These are phyloP conservation scores for Leptinotarsa tumamoca DNA, from an alignment of 2,888 invertebrate species.

Conservation along the genomic window DNA sequence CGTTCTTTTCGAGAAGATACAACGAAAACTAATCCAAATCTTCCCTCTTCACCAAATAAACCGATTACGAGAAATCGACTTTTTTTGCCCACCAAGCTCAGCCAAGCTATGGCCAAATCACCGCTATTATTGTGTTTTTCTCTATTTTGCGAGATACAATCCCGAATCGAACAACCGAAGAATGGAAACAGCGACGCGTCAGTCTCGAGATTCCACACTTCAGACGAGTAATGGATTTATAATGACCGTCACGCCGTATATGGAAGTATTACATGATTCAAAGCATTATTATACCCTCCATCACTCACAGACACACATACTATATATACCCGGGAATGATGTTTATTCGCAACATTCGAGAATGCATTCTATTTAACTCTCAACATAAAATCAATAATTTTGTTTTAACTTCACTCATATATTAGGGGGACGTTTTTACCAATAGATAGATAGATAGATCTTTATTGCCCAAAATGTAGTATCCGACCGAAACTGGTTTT, in stretches of 20 bases:
- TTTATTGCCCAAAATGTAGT: too few species aligned
- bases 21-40: not conserved
- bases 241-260: constrained; percentile 37
- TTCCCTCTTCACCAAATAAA: not conserved
- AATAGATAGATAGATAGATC: too few species aligned
- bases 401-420: too few species aligned
- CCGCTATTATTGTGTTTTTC: constrained; percentile 11
- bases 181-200: constrained; percentile 26
- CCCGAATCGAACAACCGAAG: not conserved
- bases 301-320: not conserved
- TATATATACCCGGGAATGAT: not conserved
- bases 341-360: constrained; percentile 1
- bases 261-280: constrained; percentile 11
- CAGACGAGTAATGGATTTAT: constrained; percentile 44
- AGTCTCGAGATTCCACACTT: constrained; percentile 36
- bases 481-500: too few species aligned
- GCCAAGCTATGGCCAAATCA: constrained; percentile 2
- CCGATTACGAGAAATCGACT: not conserved
- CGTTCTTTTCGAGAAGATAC: not conserved
- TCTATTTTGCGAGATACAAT: constrained; percentile 13
- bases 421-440: too few species aligned
- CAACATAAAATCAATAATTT: not conserved
- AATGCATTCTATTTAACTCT: not conserved
- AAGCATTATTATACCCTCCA: not conserved
- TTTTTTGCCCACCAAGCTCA: constrained; percentile 3